These are phyloP conservation scores for Gymnoscopelus braueri DNA, from an alignment of 2,797 vertebrate species.

Conservation along the genomic window DNA sequence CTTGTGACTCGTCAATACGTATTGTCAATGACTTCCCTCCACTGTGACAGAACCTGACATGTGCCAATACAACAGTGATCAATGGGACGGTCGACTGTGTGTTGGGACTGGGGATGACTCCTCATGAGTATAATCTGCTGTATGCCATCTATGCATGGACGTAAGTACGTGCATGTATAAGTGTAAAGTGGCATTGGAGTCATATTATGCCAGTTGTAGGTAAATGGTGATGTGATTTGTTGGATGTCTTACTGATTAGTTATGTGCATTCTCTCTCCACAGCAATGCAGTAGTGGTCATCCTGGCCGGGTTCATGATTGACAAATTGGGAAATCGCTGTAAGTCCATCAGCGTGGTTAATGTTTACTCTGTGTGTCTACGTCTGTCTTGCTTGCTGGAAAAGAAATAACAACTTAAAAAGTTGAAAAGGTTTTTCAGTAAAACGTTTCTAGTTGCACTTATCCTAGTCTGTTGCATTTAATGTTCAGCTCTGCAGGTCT, in stretches of 20 bases:
- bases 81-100: slow-evolving; percentile 80
- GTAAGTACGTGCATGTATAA: slow-evolving; percentile 60
- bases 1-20: neutral
- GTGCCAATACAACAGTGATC: slow-evolving; percentile 73
- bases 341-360: slow-evolving; percentile 46
- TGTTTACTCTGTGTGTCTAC: too few relatives aligned
- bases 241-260: neutral
- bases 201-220: too few relatives aligned
- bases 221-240: neutral
- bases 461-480: neutral
- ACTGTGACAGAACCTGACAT: slow-evolving; percentile 81
- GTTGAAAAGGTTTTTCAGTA: too few relatives aligned
- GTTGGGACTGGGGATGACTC: slow-evolving; percentile 84
- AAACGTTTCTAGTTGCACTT: too few relatives aligned
- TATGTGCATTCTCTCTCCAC: slow-evolving; percentile 20
- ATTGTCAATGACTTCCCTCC: slow-evolving; percentile 6
- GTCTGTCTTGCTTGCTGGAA: too few relatives aligned
- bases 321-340: slow-evolving; percentile 88
- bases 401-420: too few relatives aligned
- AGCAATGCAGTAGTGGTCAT: slow-evolving; percentile 87
- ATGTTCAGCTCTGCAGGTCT: neutral
- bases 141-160: slow-evolving; percentile 86
- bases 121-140: slow-evolving; percentile 87
- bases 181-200: neutral
- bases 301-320: slow-evolving; percentile 86